Conservation (phyloP, 2,797 vertebrate genomes). For the Eidolon dupreanum region DNA sequence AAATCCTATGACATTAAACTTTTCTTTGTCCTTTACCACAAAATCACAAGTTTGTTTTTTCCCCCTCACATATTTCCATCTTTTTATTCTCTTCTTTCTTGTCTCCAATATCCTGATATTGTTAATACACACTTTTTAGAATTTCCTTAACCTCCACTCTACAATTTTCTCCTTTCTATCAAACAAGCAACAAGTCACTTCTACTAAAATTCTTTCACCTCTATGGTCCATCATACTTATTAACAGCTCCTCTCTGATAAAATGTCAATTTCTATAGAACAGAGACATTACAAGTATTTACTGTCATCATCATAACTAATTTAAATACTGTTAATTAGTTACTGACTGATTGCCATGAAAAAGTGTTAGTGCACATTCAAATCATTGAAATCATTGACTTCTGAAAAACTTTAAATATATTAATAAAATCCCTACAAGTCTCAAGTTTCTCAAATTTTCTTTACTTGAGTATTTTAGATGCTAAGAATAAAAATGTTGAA, state of each 20-base stretch:
- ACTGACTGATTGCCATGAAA: not conserved
- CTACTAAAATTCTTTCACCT: not conserved
- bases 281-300: not conserved
- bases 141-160: not conserved
- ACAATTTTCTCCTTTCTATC: not conserved
- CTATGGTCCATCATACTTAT: not conserved
- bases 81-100: not conserved
- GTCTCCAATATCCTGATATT: not conserved
- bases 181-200: not conserved
- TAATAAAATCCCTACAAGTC: not conserved
- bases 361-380: not conserved
- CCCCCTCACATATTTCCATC: not conserved
- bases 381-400: not conserved
- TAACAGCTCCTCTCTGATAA: not conserved
- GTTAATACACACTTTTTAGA: not conserved
- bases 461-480: not conserved
- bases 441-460: not conserved
- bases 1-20: not conserved
- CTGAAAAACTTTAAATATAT: not conserved
- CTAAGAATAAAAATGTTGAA: not conserved
- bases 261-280: not conserved
- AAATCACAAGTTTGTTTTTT: not conserved
- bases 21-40: not conserved
- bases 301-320: not conserved
- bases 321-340: not conserved